Percentiles rank a stretch among this genome's conserved stretches.
These are phyloP conservation scores for Diachasma alloeum DNA, from an alignment of 1,140 invertebrate genomes.

Conservation along the genomic window DNA sequence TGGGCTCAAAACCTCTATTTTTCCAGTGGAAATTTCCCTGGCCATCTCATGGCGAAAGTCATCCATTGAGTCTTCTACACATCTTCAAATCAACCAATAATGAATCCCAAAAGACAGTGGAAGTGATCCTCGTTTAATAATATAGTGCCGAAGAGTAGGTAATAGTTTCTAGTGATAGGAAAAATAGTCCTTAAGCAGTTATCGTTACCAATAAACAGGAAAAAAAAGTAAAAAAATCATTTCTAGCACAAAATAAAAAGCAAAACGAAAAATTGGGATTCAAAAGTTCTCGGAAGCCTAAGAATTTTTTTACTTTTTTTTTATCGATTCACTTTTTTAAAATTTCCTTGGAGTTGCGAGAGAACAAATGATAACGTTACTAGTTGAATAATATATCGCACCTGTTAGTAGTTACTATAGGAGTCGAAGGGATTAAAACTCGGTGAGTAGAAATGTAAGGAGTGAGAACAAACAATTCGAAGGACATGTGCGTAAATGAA, in stretches of 20 bases:
- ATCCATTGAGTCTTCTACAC: too few species aligned
- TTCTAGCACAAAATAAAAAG: neutral
- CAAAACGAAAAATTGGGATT: neutral
- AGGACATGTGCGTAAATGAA: slow-evolving; percentile 48
- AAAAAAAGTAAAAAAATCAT: neutral
- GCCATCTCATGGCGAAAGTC: too few species aligned
- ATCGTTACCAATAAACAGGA: slow-evolving; percentile 1
- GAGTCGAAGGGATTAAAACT: neutral
- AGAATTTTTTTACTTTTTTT: neutral
- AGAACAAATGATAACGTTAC: neutral
- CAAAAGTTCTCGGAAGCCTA: neutral
- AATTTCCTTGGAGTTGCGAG: neutral
- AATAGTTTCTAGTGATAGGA: neutral
- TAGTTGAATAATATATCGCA: neutral
- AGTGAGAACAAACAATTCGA: neutral
- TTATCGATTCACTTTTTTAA: neutral
- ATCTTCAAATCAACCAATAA: neutral
- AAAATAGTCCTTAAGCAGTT: neutral
- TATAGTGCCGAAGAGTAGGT: neutral
- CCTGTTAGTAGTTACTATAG: neutral
- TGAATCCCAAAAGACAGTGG: neutral
- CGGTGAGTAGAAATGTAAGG: neutral
- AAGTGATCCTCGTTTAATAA: neutral
- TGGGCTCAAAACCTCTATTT: too few species aligned
- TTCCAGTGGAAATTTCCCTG: too few species aligned